A percentile compares a stretch with the other conserved stretches of the same genome.
Evolutionary conservation across 2,888 invertebrate genomes (phyloP).

Genomic region (Eilema caniola): DNA sequence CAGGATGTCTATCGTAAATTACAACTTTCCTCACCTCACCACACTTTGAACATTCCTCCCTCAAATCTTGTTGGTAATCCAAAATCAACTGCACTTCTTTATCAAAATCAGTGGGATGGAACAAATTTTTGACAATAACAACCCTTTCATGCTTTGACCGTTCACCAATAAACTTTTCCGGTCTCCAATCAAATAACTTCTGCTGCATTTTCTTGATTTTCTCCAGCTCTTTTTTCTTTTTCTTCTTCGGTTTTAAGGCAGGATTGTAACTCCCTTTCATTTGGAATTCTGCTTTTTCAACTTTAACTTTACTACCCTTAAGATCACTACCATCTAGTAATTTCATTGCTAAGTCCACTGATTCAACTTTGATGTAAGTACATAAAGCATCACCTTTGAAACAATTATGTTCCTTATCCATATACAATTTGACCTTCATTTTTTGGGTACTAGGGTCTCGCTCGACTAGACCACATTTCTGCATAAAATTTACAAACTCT

Average conservation of each 20-base stretch:
- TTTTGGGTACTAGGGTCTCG: conserved; percentile 93
- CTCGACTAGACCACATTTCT: conserved; percentile 98
- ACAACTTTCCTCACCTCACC: conserved; percentile 97
- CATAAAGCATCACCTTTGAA: conserved; percentile 99
- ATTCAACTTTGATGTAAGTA: conserved; percentile 98
- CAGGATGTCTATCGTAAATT: conserved; percentile 96
- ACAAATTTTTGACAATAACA: conserved; percentile 97
- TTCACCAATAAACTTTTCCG: conserved; percentile 95
- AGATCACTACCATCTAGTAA: conserved; percentile 95
- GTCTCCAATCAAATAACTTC: conserved; percentile 98
- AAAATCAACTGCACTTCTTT: conserved; percentile 95
- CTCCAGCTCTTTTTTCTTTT: conserved; percentile 95
- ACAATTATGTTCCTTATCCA: conserved; percentile 91
- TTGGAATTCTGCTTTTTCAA: conserved; percentile 97
- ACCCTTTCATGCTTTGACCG: conserved; percentile 95
- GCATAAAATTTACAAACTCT: conserved; percentile 96
- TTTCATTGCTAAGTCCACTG: conserved; percentile 96
- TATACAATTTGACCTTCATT: conserved; percentile 97
- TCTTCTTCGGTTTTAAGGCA: conserved; percentile 95
- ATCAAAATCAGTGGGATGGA: conserved; percentile 95
- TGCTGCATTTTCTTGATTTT: conserved; percentile 97
- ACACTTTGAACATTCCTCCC: conserved; percentile 95
- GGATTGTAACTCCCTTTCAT: conserved; percentile 98
- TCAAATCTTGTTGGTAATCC: conserved; percentile 96
- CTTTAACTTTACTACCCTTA: conserved; percentile 93